phyloP scores from a whole-genome alignment of 2,113 vertebrate species.

The Ceyx margarethae region DNA sequence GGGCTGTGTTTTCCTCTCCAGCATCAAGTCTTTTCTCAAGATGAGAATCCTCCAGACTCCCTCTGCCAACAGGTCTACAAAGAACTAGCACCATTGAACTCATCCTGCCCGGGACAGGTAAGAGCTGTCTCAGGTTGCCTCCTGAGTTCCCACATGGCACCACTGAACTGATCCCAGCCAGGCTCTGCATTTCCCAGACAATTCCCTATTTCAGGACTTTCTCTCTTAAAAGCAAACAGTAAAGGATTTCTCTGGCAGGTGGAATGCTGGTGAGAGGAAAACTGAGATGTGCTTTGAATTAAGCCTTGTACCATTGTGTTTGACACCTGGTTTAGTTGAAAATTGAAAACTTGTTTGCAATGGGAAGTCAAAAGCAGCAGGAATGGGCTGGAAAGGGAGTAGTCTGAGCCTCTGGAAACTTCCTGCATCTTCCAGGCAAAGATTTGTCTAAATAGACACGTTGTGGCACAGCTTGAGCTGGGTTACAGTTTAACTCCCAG shows the following conservation, averaged over 20 bases:
- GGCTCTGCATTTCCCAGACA: not conserved
- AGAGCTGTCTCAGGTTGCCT: accelerated
- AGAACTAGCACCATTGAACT: not conserved
- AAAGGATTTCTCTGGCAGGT: not conserved
- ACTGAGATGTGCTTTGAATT: not conserved
- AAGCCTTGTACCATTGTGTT: not conserved
- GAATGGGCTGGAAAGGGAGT: not conserved
- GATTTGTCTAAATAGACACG: not conserved
- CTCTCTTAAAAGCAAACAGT: not conserved
- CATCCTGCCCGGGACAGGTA: accelerated
- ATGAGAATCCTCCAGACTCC: not conserved
- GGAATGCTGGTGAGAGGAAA: not conserved
- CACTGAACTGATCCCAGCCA: not conserved
- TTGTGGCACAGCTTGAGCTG: not conserved
- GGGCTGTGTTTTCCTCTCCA: not conserved
- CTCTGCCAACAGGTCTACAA: not conserved
- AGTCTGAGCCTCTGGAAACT: not conserved
- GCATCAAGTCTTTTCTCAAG: not conserved
- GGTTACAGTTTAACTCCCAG: not conserved
- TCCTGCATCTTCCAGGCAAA: not conserved
- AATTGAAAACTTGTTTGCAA: not conserved
- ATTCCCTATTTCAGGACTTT: not conserved
- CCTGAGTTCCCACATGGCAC: not conserved
- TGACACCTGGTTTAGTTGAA: not conserved
- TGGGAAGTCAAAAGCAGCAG: not conserved